phyloP scores from a whole-genome alignment of 2,888 invertebrate species.

The Mantis religiosa region DNA sequence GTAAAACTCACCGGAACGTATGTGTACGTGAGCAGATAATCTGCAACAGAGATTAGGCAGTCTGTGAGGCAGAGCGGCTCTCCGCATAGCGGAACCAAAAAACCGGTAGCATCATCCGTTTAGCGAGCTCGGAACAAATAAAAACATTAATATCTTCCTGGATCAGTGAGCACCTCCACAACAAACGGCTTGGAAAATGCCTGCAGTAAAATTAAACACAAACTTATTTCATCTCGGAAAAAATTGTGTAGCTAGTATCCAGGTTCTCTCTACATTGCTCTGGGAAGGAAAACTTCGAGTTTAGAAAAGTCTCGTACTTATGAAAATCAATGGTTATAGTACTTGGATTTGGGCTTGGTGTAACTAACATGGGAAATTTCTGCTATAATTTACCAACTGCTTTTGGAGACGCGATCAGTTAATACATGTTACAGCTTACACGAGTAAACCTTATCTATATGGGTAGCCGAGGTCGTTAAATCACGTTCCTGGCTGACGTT shows the following conservation, averaged over 20 bases:
- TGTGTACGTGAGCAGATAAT: neutral
- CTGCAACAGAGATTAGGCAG: neutral
- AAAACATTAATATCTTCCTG: constrained; percentile 11
- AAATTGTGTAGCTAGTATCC: neutral
- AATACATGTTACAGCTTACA: too few species aligned
- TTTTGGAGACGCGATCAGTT: too few species aligned
- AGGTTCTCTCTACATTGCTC: neutral
- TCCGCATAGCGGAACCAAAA: neutral
- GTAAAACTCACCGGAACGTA: too few species aligned
- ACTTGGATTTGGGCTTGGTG: too few species aligned
- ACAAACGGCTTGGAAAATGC: constrained; percentile 7
- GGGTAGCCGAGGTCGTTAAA: too few species aligned
- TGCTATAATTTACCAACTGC: too few species aligned
- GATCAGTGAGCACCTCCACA: constrained; percentile 1
- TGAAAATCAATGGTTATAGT: too few species aligned
- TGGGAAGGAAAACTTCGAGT: neutral
- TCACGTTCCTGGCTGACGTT: too few species aligned
- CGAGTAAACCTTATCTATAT: too few species aligned
- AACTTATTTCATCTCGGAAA: neutral
- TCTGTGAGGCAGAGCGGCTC: neutral
- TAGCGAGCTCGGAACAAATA: neutral
- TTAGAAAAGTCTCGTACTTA: neutral
- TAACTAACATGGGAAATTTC: too few species aligned
- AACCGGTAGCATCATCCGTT: neutral
- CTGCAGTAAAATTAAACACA: constrained; percentile 3